A percentile compares a stretch with the other conserved stretches of the same genome.
phyloP scores from a whole-genome alignment of 1,140 invertebrate genomes.

The Drosophila pectinifera region DNA sequence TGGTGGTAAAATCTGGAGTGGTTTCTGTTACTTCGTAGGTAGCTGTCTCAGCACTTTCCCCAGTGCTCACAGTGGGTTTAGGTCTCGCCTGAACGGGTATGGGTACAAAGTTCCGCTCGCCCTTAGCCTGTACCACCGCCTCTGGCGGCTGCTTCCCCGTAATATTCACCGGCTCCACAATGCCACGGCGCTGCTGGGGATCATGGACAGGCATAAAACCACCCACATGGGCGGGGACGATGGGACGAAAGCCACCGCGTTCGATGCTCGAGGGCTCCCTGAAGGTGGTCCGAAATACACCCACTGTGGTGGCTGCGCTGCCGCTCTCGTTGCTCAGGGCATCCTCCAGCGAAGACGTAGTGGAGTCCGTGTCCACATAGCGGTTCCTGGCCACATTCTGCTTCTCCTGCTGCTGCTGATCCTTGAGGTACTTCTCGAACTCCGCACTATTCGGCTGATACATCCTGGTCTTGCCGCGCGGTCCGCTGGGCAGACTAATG shows the following conservation, averaged over 20 bases:
- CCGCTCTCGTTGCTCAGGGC: conserved; percentile 73
- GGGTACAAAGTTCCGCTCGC: conserved; percentile 63
- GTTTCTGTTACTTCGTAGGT: conserved; percentile 77
- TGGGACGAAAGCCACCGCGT: conserved; percentile 90
- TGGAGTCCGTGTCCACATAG: conserved; percentile 70
- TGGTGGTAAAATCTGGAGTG: conserved; percentile 52
- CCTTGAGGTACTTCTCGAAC: conserved; percentile 80
- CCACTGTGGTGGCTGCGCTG: conserved; percentile 55
- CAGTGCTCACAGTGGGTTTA: conserved; percentile 49
- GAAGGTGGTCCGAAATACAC: conserved; percentile 85
- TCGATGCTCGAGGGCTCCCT: conserved; percentile 88
- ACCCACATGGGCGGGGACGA: conserved; percentile 88
- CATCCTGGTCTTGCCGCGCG: conserved; percentile 80
- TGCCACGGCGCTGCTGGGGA: conserved; percentile 70
- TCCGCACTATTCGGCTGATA: conserved; percentile 83
- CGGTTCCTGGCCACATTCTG: conserved; percentile 56
- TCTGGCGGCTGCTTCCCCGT: conserved; percentile 38
- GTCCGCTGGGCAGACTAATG: conserved; percentile 51
- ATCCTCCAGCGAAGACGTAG: conserved; percentile 85
- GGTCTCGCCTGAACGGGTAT: conserved; percentile 24
- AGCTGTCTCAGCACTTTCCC: conserved; percentile 54
- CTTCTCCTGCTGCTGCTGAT: conserved; percentile 52
- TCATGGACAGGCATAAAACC: conserved; percentile 88
- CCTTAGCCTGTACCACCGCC: neutral
- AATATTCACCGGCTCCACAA: conserved; percentile 65